Base-by-base conservation (phyloP, 2,888 invertebrate species). In the Toxonevra muliebris region DNA sequence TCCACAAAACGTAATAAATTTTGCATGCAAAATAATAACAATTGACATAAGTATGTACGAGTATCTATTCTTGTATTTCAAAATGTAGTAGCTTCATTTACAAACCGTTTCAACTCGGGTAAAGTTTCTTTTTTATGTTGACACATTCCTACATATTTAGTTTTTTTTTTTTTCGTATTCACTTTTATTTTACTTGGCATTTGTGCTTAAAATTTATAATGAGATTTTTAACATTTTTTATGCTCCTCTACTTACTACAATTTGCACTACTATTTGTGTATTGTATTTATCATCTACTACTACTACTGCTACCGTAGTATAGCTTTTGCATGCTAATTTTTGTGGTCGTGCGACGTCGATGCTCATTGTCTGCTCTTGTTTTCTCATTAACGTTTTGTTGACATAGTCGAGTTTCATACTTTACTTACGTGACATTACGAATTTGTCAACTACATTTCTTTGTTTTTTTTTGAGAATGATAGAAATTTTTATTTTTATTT, bases 141-240 rank as follows among this genome's bases (percentile, higher is more conserved):
- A 30, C 30, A 30, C 30, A 30, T 30, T 30, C 30, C 30, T 30
- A 7, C 30, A 30, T 30, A 30, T 30, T n/a, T n/a, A n/a, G n/a
- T n/a, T n/a, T n/a, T n/a, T n/a, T n/a, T n/a, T n/a, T 30, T 30
- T n/a, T 10, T 59, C 59, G 19, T 43, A 52, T 53, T 13, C 52
- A 13, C 2, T 42, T 7, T 48, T 48, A 15, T n/a, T 8, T 30
- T 48, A 15, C 48, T 53, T 8, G 11, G 9, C 15, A 9, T 52
- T 42, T 15, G 62, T 53, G 54, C n/a, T 54, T 62, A 3, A 54
- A 54, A 55, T 62, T 45, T 15, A 10, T 42, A 54, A 43, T 54
- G 20, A 62, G 62, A 20, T 15, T 19, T 13, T 42, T 62, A 10
- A 42, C 12, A 62, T 12, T 42, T 43, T n/a, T 20, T 1, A 19